Base-by-base conservation (phyloP, 2,113 vertebrate genomes). In the Charadrius vociferus region DNA sequence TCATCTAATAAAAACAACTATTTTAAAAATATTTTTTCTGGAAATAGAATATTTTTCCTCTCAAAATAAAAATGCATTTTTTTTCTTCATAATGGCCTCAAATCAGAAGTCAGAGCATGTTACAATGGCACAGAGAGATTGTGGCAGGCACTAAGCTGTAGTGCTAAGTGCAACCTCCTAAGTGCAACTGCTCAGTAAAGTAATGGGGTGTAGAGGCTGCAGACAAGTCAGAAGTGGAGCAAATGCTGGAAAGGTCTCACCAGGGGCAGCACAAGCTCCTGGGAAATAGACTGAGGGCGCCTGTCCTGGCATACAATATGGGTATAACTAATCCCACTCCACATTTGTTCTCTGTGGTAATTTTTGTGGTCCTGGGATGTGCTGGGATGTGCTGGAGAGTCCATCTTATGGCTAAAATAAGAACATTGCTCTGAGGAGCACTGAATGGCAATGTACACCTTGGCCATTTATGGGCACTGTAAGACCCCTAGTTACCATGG, bases 321-420 rank as follows among this genome's bases (percentile, higher is more conserved):
- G 26, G 21, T 0, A 1, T 12, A 43, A 37, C 39, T 45, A 71
- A 90, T 45, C 47, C 17, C 61, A n/a, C n/a, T 39, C 56, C 36
- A 15, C 6, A 23, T 65, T 61, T 73, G 6, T 8, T 65, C 12
- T 30, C 24, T 29, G 0, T 23, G 37, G 24, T 27, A 27, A 22
- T 67, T 62, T 59, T 8, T 67, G 32, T n/a, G 52, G 22, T 79
- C 14, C 47, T 79, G 61, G 10, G 9, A 14, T 39, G 34, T 49
- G 19, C 22, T 34, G 9, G 53, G 18, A 17, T 53, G 18, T 34
- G 14, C 34, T 49, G 45, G 12, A 10, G 9, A 41, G 39, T 63
- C 62, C 8, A 9, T 50, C 5, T 15, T 18, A 47, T 0, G 9
- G 56, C 45, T 79, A 29, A 0, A 1, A 3, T 29, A 18, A 52